Percentiles rank a stretch among this genome's conserved stretches.
Evolutionary conservation across 2,113 vertebrate genomes (phyloP).

Genomic region (Chlamydotis undulata): DNA sequence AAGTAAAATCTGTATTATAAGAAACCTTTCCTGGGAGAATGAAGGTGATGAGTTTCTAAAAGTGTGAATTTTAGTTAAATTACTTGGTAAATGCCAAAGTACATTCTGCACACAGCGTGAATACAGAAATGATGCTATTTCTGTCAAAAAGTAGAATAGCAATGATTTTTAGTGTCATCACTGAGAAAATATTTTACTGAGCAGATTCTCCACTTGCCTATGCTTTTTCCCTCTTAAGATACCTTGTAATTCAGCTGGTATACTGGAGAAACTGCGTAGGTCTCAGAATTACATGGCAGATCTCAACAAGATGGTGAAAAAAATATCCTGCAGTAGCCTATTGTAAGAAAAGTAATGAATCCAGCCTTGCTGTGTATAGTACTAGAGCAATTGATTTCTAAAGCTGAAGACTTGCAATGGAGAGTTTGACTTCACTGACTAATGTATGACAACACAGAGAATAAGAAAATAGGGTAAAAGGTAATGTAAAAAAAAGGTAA

Average conservation of each 20-base stretch:
- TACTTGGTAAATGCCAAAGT: neutral
- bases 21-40: neutral
- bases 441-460: neutral
- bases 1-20: neutral
- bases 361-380: neutral
- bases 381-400: neutral
- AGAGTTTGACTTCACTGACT: neutral
- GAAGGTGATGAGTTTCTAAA: neutral
- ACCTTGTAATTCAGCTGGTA: neutral
- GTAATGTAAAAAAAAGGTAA: neutral
- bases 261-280: neutral
- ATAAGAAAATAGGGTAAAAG: neutral
- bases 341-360: neutral
- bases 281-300: neutral
- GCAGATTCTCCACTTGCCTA: neutral
- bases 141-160: neutral
- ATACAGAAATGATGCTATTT: neutral
- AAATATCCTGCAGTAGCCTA: neutral
- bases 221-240: neutral
- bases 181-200: neutral
- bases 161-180: neutral
- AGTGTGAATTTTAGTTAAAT: neutral
- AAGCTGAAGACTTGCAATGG: neutral
- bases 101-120: neutral
- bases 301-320: neutral